Percentiles rank a stretch among this genome's conserved stretches.
These are phyloP conservation scores for Bombus confusus DNA, from an alignment of 1,140 invertebrate genomes.

Conservation along the genomic window DNA sequence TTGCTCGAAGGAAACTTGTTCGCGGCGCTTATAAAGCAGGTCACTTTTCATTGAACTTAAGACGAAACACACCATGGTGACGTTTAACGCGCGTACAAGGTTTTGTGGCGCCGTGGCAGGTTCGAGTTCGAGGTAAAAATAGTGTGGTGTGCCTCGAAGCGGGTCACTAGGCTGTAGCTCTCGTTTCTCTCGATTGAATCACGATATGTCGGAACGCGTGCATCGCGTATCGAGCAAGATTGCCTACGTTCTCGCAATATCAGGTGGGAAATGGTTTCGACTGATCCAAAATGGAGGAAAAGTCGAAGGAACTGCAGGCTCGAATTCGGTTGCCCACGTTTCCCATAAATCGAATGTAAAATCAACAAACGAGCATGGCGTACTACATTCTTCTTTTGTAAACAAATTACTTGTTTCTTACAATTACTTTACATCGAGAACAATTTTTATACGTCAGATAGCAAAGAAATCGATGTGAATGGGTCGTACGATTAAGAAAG, in stretches of 20 bases:
- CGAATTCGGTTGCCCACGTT: background rate
- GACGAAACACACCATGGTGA: constrained; percentile 46
- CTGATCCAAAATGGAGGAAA: background rate
- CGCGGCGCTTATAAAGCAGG: background rate
- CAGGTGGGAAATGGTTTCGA: constrained; percentile 17
- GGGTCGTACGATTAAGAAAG: background rate
- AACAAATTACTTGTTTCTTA: background rate
- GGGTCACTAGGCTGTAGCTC: constrained; percentile 77
- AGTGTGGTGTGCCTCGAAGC: constrained; percentile 77
- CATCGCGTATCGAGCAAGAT: constrained; percentile 40
- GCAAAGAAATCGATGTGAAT: background rate
- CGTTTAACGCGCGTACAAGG: constrained; percentile 61
- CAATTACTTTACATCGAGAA: no score
- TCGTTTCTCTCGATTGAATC: constrained; percentile 65
- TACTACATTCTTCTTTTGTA: background rate
- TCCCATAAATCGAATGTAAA: background rate
- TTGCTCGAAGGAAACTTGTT: background rate
- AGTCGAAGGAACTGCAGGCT: background rate
- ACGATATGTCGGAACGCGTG: constrained; percentile 42
- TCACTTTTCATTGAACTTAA: constrained; percentile 42
- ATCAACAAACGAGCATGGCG: background rate
- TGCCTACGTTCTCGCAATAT: constrained; percentile 7
- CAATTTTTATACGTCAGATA: background rate
- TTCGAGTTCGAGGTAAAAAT: constrained; percentile 76
- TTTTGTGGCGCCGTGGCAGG: constrained; percentile 71